Conservation (phyloP, 2,888 invertebrate species). For the Drosophila ezoana region DNA sequence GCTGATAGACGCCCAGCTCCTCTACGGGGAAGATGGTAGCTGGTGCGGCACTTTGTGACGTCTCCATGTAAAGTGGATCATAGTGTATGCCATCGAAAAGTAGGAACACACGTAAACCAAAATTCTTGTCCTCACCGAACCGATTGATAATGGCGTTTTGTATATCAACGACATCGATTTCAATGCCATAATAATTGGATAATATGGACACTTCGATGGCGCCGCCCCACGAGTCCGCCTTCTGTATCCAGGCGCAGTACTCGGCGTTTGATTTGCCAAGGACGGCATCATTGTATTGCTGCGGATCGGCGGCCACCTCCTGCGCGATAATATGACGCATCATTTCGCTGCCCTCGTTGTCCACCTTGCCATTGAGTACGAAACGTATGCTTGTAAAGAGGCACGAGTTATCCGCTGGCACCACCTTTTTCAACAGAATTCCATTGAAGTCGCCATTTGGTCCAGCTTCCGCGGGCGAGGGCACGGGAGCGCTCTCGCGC, state of each 20-base stretch:
- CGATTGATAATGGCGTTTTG: conserved; percentile 95
- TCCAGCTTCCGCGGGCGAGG: conserved; percentile 48
- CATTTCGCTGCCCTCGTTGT: conserved; percentile 89
- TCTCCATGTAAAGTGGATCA: conserved; percentile 95
- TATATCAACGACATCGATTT: conserved; percentile 97
- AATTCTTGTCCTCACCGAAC: conserved; percentile 96
- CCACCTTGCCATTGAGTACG: conserved; percentile 91
- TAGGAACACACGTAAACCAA: conserved; percentile 92
- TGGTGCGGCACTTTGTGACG: conserved; percentile 89
- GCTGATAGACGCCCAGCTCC: conserved; percentile 89
- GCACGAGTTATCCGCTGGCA: conserved; percentile 98
- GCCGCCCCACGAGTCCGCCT: conserved; percentile 97
- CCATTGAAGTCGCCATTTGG: conserved; percentile 86
- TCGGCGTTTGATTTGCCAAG: conserved; percentile 93
- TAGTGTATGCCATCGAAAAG: conserved; percentile 98
- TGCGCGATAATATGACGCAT: conserved; percentile 95
- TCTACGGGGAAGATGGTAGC: conserved; percentile 92
- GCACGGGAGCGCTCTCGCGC: conserved; percentile 16
- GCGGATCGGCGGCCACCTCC: conserved; percentile 91
- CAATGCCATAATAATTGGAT: conserved; percentile 93
- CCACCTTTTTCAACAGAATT: conserved; percentile 94
- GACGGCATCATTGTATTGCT: conserved; percentile 93
- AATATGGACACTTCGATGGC: conserved; percentile 97
- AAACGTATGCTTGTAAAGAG: conserved; percentile 93
- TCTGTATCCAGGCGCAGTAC: conserved; percentile 96